A percentile compares a stretch with the other conserved stretches of the same genome.
Evolutionary conservation across 2,113 vertebrate species (phyloP).

Genomic region (Psophia crepitans): DNA sequence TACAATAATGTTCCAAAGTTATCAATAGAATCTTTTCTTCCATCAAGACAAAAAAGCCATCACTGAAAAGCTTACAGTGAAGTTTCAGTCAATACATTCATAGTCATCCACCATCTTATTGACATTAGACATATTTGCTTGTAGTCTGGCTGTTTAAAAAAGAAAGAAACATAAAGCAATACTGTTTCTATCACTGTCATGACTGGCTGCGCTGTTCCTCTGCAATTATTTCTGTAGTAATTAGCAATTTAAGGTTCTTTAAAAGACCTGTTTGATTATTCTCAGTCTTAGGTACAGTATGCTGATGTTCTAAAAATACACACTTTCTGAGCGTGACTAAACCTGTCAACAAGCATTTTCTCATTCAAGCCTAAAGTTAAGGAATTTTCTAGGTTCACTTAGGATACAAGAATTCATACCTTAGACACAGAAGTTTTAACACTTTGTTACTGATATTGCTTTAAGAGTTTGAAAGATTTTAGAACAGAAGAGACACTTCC

Average conservation of each 20-base stretch:
- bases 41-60: neutral
- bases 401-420: neutral
- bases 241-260: neutral
- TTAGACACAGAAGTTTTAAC: neutral
- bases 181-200: neutral
- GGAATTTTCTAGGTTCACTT: constrained; percentile 18
- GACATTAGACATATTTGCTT: neutral
- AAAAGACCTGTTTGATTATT: neutral
- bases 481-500: neutral
- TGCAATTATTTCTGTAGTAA: neutral
- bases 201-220: neutral
- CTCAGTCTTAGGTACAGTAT: neutral
- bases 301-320: constrained; percentile 22
- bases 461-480: neutral
- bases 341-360: constrained; percentile 13
- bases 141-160: neutral
- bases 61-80: neutral
- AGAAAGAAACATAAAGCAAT: no score
- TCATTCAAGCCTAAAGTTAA: neutral
- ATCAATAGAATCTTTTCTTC: neutral
- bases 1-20: neutral
- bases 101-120: neutral
- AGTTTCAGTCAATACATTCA: neutral
- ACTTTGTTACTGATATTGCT: neutral
- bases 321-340: constrained; percentile 32